Conservation (phyloP, 2,888 invertebrate genomes). For the Brenthis hecate region DNA sequence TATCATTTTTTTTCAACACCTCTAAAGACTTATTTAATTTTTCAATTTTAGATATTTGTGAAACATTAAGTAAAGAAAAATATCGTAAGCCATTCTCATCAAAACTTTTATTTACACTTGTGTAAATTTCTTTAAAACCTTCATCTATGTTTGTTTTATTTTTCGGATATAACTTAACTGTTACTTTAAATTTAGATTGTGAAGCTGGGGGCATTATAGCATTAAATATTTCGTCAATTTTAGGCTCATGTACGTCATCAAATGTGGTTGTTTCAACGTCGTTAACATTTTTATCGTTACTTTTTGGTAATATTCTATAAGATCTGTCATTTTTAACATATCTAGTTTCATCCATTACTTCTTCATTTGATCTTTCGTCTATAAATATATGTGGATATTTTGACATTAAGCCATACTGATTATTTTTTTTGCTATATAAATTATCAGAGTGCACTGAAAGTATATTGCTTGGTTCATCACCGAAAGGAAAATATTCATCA, state of each 20-base stretch:
- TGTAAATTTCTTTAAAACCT: constrained; percentile 69
- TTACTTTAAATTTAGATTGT: constrained; percentile 59
- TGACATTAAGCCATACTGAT: constrained; percentile 60
- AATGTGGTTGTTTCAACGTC: constrained; percentile 31
- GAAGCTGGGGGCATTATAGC: constrained; percentile 45
- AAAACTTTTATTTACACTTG: constrained; percentile 69
- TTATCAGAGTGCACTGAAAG: constrained; percentile 40
- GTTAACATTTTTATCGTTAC: constrained; percentile 24
- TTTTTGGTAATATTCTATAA: constrained; percentile 32
- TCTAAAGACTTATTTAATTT: constrained; percentile 46
- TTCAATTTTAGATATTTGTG: constrained; percentile 67
- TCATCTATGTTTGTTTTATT: constrained; percentile 51
- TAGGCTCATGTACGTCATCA: constrained; percentile 35
- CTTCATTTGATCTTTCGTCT: constrained; percentile 58
- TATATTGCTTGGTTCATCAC: constrained; percentile 41
- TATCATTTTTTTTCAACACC: constrained; percentile 8
- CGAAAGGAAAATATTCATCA: constrained; percentile 47
- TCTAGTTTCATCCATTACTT: constrained; percentile 31
- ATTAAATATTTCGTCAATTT: constrained; percentile 50
- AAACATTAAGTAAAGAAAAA: constrained; percentile 65
- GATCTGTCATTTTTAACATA: constrained; percentile 13
- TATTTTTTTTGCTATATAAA: constrained; percentile 48
- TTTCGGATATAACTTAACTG: constrained; percentile 68
- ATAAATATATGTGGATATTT: constrained; percentile 71
- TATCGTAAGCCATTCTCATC: constrained; percentile 64